Base-by-base conservation (phyloP, 1,140 invertebrate species). In the Temnothorax longispinosus region DNA sequence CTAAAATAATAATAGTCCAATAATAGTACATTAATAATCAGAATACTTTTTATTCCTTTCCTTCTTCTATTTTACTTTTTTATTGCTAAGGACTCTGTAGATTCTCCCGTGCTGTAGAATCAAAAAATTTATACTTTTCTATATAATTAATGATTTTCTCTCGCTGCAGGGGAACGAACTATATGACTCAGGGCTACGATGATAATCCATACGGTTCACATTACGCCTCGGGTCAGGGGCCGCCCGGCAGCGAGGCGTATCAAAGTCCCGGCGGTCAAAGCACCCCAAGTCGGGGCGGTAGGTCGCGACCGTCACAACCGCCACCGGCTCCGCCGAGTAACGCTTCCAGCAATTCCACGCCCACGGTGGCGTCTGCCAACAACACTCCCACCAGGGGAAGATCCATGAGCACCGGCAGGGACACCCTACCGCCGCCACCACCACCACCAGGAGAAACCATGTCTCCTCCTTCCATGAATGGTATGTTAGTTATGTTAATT, bases 351-450 rank as follows among this genome's bases (percentile, higher is more conserved):
- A 97, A 97, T 89, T 96, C 96, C 35, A 97, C 97, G 21, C 97
- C 97, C 8, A 97, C 96, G n/a, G 93, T 96, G 7, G 95, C 97
- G 77, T 97, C 97, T 67, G 95, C 96, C 89, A 96, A 96, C 85
- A 96, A 96, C 92, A 97, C 97, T 27, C 97, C 97, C 52, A 97
- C 97, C 27, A 95, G 97, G 82, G 96, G 96, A 85, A 96, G 96
- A 90, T 97, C 96, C 88, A 96, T 97, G 95, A 97, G 96, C 71
- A 96, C 96, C 27, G 96, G 96, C 84, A 96, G 97, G 80, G 97
- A 98, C 88, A 97, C 96, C 56, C 95, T 98, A 90, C 98, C 98
- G 47, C 98, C 98, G n/a, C 98, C 98, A 3, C 98, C 98, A 62
- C 98, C 98, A 35, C 98, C 98, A 71, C 97, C 97, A 11, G 95